Evolutionary conservation across 1,140 invertebrate genomes (phyloP).

Genomic region (Sinonovacula constricta): DNA sequence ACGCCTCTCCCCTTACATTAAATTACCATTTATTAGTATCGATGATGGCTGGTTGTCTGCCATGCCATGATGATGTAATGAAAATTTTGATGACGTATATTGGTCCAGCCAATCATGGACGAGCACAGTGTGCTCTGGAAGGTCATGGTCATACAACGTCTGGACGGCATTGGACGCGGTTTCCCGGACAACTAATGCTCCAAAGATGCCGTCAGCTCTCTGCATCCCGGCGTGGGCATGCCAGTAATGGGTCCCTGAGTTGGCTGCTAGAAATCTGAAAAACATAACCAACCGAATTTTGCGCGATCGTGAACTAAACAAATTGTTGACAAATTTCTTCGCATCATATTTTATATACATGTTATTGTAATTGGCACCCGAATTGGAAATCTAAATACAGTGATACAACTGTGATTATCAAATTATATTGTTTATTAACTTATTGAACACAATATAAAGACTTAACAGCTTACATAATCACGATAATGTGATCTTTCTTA

Average conservation of each 20-base stretch:
- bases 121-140: slow-evolving; percentile 87
- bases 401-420: too few species aligned
- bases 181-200: slow-evolving; percentile 87
- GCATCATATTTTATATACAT: too few species aligned
- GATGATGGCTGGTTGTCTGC: slow-evolving; percentile 88
- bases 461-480: too few species aligned
- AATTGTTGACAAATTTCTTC: too few species aligned
- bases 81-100: slow-evolving; percentile 85
- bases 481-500: too few species aligned
- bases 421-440: too few species aligned
- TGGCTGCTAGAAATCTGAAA: slow-evolving; percentile 77
- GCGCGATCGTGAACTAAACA: too few species aligned
- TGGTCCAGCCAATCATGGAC: slow-evolving; percentile 89
- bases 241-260: slow-evolving; percentile 90
- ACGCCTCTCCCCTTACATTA: too few species aligned
- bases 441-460: too few species aligned
- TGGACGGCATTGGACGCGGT: slow-evolving; percentile 84
- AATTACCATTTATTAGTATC: slow-evolving; percentile 86
- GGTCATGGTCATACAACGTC: slow-evolving; percentile 87
- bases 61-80: slow-evolving; percentile 86
- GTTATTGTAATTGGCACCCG: too few species aligned
- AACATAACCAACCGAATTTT: too few species aligned
- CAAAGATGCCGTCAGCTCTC: slow-evolving; percentile 88
- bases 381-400: too few species aligned
- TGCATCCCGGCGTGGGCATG: slow-evolving; percentile 93